Conservation (phyloP, 2,797 vertebrate species). For the Chiloscyllium punctatum region DNA sequence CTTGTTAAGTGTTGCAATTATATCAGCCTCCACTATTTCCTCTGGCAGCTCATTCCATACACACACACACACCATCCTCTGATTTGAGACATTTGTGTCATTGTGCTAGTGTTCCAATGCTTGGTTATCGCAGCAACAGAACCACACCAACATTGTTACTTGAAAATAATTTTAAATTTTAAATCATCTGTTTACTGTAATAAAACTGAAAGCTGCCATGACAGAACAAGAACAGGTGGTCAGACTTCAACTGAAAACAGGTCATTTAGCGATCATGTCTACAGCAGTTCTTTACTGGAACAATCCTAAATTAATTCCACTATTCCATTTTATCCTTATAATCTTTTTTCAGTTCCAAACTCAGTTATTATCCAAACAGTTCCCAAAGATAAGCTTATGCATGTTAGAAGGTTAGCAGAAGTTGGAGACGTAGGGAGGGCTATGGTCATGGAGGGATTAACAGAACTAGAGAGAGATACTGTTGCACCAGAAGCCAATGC, state of each 20-base stretch:
- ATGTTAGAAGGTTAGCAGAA: neutral
- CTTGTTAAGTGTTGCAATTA: too few species aligned
- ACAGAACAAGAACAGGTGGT: neutral
- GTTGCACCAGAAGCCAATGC: neutral
- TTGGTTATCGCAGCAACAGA: neutral
- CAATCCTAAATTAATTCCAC: neutral
- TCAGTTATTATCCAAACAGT: neutral
- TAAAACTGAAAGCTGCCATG: neutral
- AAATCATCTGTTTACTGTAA: neutral
- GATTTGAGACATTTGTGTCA: neutral
- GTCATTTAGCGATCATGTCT: neutral
- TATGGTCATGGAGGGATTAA: too few species aligned
- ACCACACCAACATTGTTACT: neutral
- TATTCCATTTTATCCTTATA: neutral
- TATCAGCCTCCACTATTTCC: too few species aligned
- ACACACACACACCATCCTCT: too few species aligned
- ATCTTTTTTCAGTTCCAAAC: neutral
- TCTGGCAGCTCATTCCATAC: too few species aligned
- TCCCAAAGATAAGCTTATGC: neutral
- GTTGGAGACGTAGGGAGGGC: neutral
- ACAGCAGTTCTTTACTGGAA: neutral
- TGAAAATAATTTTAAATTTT: neutral
- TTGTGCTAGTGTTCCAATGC: neutral
- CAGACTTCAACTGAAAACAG: neutral
- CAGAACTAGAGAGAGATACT: too few species aligned